A percentile compares a stretch with the other conserved stretches of the same genome.
Conservation (phyloP, 2,888 invertebrate genomes). For the Calliopum simillimum region DNA sequence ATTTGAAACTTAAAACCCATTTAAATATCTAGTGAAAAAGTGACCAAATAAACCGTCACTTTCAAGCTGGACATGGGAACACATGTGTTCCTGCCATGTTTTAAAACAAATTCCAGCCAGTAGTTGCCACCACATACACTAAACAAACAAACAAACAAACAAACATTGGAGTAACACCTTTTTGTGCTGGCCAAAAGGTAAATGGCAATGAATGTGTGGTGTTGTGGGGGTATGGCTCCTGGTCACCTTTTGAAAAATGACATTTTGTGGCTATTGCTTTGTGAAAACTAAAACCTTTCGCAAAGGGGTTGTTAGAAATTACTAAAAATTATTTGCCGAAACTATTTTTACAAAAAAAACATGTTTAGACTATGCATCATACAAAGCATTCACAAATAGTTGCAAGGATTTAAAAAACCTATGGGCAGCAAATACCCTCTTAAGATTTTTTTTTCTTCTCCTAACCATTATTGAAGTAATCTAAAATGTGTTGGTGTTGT, state of each 20-base stretch:
- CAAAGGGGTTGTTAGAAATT: neutral
- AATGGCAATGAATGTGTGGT: no score
- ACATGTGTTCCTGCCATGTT: slow-evolving; percentile 17
- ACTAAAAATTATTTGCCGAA: slow-evolving; percentile 7
- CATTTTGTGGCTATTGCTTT: slow-evolving; percentile 22
- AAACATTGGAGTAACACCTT: neutral
- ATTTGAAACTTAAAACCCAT: no score
- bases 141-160: neutral
- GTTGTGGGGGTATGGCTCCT: neutral
- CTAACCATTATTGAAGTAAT: no score
- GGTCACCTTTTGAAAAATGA: slow-evolving; percentile 22
- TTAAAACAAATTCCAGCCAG: slow-evolving; percentile 26
- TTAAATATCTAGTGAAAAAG: no score
- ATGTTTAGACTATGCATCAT: no score
- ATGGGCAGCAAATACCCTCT: neutral
- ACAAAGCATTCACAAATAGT: slow-evolving; percentile 1
- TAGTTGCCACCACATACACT: neutral
- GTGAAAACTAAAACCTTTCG: slow-evolving; percentile 18
- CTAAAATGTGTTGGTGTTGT: no score
- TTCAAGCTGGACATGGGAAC: slow-evolving; percentile 1
- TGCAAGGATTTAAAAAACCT: neutral
- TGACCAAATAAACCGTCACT: neutral
- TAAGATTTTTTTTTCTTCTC: no score
- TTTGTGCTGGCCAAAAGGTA: neutral
- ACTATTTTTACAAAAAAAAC: slow-evolving; percentile 23